Evolutionary conservation across 2,888 invertebrate genomes (phyloP).

Genomic region (Abscondita cerata): DNA sequence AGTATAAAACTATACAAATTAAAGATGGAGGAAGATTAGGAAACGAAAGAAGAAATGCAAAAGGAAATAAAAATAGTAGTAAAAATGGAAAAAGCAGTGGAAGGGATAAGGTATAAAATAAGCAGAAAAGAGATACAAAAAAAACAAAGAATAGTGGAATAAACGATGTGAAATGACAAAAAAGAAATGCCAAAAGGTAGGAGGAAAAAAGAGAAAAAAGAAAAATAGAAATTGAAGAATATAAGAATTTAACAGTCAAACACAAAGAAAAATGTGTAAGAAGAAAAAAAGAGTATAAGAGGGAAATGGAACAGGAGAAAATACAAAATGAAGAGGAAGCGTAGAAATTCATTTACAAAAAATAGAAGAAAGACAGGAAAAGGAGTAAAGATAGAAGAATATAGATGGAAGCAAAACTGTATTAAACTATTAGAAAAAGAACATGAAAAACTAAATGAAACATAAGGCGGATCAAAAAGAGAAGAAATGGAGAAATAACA

Average conservation of each 20-base stretch:
- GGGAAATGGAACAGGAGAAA: background rate
- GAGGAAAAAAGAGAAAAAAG: background rate
- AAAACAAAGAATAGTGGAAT: background rate
- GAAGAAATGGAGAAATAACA: too few relatives aligned
- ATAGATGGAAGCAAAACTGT: too few relatives aligned
- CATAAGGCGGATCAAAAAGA: too few relatives aligned
- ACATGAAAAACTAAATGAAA: too few relatives aligned
- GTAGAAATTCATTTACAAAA: background rate
- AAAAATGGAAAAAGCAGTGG: background rate
- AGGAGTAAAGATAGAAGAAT: background rate
- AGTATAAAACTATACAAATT: too few relatives aligned
- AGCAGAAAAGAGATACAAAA: background rate
- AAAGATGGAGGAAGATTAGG: too few relatives aligned
- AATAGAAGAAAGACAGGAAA: background rate
- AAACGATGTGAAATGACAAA: too few relatives aligned
- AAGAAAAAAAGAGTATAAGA: background rate
- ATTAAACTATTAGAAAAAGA: too few relatives aligned
- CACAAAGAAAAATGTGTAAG: background rate
- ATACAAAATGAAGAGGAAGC: background rate
- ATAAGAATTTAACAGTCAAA: too few relatives aligned
- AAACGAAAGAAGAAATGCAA: too few relatives aligned
- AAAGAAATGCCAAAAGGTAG: background rate
- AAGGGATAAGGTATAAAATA: background rate
- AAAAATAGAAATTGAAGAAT: too few relatives aligned
- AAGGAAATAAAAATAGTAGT: too few relatives aligned